Conservation (phyloP, 2,888 invertebrate species). For the Noctua janthina region DNA sequence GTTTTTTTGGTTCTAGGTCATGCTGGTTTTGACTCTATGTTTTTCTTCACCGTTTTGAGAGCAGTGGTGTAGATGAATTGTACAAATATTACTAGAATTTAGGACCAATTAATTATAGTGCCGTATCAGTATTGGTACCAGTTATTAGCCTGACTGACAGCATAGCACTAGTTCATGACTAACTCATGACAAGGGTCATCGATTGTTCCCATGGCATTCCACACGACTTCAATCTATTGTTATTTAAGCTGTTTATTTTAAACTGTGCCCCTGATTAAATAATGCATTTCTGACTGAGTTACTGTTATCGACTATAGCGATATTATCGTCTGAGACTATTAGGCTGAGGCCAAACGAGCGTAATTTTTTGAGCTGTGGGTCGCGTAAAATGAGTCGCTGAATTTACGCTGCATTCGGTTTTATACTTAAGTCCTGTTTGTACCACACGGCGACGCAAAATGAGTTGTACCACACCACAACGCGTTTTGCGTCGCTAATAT, state of each 20-base stretch:
- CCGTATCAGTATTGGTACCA: not conserved
- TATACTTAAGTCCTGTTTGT: too few species aligned
- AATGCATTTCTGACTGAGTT: slow-evolving; percentile 1
- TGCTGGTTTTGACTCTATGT: not conserved
- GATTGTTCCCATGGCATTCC: slow-evolving; percentile 36
- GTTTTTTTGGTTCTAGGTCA: not conserved
- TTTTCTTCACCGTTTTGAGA: not conserved
- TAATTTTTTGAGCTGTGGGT: too few species aligned
- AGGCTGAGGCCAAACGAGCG: too few species aligned
- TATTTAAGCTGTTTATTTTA: slow-evolving; percentile 3
- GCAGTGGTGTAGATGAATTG: not conserved
- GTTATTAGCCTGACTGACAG: slow-evolving; percentile 10
- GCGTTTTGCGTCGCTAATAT: too few species aligned
- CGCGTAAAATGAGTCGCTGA: too few species aligned
- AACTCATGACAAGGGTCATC: not conserved
- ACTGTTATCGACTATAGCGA: not conserved
- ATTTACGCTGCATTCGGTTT: too few species aligned
- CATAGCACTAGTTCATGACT: not conserved
- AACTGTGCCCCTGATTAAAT: not conserved
- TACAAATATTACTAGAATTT: not conserved
- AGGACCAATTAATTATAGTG: not conserved
- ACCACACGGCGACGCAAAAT: too few species aligned
- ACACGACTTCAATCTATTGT: slow-evolving; percentile 9
- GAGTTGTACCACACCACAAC: too few species aligned
- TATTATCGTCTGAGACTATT: not conserved